Evolutionary conservation across 2,113 vertebrate genomes (phyloP).

Genomic region (human): DNA sequence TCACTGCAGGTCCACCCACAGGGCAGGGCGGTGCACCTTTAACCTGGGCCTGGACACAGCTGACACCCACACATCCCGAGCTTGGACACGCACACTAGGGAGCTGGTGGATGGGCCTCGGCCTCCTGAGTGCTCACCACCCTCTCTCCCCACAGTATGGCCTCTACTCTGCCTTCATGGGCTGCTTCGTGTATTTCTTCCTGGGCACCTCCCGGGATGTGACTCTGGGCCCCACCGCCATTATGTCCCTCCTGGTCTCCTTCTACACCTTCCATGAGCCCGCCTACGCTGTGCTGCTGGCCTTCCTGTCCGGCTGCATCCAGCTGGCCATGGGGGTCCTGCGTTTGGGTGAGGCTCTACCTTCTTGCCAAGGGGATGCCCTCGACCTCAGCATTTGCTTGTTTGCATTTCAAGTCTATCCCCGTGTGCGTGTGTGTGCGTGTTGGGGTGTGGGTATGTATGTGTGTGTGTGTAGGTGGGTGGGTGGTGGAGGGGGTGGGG

Average conservation of each 20-base stretch:
- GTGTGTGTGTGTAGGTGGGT: too few species aligned
- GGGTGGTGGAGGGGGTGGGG: background rate
- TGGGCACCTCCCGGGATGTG: slow-evolving; percentile 97
- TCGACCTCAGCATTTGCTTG: background rate
- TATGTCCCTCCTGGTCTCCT: slow-evolving; percentile 95
- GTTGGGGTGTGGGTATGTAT: too few species aligned
- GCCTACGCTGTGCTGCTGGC: slow-evolving; percentile 89
- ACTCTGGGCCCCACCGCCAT: slow-evolving; percentile 97
- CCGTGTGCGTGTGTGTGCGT: accelerated
- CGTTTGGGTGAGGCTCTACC: slow-evolving; percentile 87
- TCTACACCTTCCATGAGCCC: slow-evolving; percentile 87
- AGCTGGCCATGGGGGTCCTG: slow-evolving; percentile 91
- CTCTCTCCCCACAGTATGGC: slow-evolving; percentile 87
- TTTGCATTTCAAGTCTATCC: accelerated
- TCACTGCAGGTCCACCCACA: too few species aligned
- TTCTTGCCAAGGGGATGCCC: accelerated
- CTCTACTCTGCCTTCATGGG: slow-evolving; percentile 97
- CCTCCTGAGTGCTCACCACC: background rate
- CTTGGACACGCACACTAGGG: accelerated
- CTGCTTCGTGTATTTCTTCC: slow-evolving; percentile 93
- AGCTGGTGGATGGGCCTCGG: accelerated
- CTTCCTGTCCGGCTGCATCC: slow-evolving; percentile 93
- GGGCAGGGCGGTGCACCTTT: accelerated
- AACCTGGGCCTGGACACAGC: accelerated
- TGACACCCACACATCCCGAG: too few species aligned